Conservation (phyloP, 2,797 vertebrate genomes). For the Lacerta viridis region DNA sequence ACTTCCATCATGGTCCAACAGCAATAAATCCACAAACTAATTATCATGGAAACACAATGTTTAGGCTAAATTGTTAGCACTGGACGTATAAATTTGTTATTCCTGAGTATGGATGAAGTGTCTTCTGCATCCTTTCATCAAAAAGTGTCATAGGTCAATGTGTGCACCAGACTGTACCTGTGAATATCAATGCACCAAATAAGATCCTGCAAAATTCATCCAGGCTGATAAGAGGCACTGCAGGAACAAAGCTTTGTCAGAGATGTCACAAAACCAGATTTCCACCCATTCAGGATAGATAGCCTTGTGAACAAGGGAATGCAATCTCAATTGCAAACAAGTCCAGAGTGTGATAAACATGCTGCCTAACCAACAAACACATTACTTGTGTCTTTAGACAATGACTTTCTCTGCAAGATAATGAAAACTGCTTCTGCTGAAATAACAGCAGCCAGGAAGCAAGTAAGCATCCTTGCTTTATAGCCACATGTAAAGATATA, state of each 20-base stretch:
- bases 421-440: slow-evolving; percentile 22
- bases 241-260: background rate
- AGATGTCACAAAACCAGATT: slow-evolving; percentile 34
- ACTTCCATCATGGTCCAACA: background rate
- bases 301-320: slow-evolving; percentile 5
- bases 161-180: background rate
- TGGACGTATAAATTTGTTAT: background rate
- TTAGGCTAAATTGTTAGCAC: background rate
- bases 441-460: background rate
- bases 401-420: slow-evolving; percentile 8
- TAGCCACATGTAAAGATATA: slow-evolving; percentile 8
- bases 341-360: slow-evolving; percentile 26
- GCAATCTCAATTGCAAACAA: slow-evolving; percentile 32
- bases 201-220: slow-evolving; percentile 12
- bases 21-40: background rate
- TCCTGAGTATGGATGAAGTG: background rate
- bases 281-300: slow-evolving; percentile 26
- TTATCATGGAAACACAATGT: background rate
- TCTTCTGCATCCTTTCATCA: background rate
- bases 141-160: background rate
- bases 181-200: background rate
- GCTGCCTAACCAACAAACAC: slow-evolving; percentile 8
- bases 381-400: slow-evolving; percentile 6
- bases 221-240: slow-evolving; percentile 11
- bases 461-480: background rate